Percentiles rank a stretch among this genome's conserved stretches.
Conservation (phyloP, 2,888 invertebrate genomes). For the Brenthis daphne region DNA sequence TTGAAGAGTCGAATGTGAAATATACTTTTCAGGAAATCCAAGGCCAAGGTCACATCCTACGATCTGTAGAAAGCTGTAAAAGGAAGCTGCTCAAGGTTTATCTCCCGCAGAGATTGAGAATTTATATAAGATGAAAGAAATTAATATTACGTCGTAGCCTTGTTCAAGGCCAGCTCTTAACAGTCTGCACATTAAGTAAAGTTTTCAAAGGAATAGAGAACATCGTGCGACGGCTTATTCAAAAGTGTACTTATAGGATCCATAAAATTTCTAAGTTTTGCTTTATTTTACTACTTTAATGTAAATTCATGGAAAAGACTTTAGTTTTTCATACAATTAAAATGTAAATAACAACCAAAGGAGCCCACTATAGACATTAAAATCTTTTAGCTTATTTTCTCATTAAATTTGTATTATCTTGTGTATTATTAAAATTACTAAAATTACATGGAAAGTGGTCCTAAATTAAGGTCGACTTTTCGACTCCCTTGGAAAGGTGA, state of each 20-base stretch:
- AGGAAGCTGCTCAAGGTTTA: conserved; percentile 65
- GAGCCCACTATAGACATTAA: no score
- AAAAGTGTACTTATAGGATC: background rate
- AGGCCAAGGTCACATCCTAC: conserved; percentile 55
- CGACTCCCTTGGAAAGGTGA: no score
- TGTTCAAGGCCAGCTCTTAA: conserved; percentile 15
- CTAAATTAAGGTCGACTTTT: no score
- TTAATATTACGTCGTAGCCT: conserved; percentile 28
- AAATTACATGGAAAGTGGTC: no score
- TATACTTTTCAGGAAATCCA: conserved; percentile 46
- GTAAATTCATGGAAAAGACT: no score
- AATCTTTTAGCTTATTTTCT: no score
- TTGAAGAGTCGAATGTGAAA: conserved; percentile 38
- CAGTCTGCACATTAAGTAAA: background rate
- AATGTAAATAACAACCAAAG: no score
- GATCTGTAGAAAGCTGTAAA: conserved; percentile 58
- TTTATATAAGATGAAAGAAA: conserved; percentile 46
- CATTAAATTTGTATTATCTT: no score
- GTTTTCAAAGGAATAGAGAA: conserved; percentile 7
- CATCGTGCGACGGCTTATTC: background rate
- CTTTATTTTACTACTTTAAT: no score
- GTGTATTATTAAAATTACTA: no score
- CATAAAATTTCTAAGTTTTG: background rate
- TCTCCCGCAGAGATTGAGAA: conserved; percentile 48
- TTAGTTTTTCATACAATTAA: no score